Conservation (phyloP, 2,888 invertebrate genomes). For the Acanthosepion pharaonis region DNA sequence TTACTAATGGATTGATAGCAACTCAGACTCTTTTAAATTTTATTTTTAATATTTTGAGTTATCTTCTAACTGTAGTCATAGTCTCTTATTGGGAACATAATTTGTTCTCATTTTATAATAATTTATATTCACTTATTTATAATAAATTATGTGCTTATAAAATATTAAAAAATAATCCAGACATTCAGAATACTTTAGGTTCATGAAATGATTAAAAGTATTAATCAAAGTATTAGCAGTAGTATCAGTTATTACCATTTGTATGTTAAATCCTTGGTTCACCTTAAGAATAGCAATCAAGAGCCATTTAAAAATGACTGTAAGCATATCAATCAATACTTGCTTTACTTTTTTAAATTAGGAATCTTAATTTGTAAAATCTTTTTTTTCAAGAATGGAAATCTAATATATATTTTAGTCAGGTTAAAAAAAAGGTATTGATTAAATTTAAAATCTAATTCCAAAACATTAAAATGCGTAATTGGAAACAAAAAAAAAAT, state of each 20-base stretch:
- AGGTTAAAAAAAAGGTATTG: neutral
- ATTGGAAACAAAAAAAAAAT: neutral
- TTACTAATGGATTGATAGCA: neutral
- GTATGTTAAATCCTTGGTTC: neutral
- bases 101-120: neutral
- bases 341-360: no score
- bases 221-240: neutral
- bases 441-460: neutral
- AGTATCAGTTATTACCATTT: neutral
- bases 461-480: neutral
- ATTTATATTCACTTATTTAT: neutral
- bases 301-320: neutral
- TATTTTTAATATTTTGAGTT: neutral
- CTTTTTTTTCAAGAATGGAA: neutral
- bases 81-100: neutral
- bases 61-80: neutral
- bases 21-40: neutral
- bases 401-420: neutral
- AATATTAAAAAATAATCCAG: neutral
- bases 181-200: neutral
- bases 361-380: neutral
- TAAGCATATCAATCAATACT: neutral
- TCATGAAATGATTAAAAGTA: neutral
- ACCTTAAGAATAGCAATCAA: neutral
- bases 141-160: neutral